Conservation (phyloP, 2,113 vertebrate genomes). For the Gasterosteus aculeatus region DNA sequence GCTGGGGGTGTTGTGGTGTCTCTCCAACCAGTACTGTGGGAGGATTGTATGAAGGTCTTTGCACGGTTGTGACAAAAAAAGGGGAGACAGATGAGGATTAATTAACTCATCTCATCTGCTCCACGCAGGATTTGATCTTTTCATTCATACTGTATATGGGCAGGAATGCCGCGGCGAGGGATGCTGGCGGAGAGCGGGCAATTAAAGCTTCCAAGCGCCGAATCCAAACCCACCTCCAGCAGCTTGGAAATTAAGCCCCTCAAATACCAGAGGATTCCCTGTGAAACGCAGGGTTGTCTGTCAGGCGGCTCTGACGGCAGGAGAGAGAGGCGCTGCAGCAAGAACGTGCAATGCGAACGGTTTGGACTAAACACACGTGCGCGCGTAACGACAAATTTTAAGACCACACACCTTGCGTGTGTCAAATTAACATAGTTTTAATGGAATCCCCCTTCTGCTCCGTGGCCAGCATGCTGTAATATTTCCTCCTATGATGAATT, state of each 20-base stretch:
- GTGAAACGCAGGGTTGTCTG: constrained; percentile 58
- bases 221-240: constrained; percentile 68
- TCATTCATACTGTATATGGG: constrained; percentile 44
- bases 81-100: constrained; percentile 18
- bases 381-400: constrained; percentile 20
- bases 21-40: neutral
- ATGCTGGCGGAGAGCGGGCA: constrained; percentile 46
- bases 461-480: constrained; percentile 30
- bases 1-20: neutral
- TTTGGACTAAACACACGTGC: constrained; percentile 32
- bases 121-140: constrained; percentile 40
- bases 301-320: constrained; percentile 35
- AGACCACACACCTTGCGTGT: constrained; percentile 5
- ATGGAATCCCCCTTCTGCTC: constrained; percentile 21
- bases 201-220: constrained; percentile 61
- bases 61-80: constrained; percentile 33
- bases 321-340: constrained; percentile 45
- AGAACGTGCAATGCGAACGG: constrained; percentile 31
- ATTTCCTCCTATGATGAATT: constrained; percentile 47
- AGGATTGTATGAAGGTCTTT: neutral
- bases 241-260: constrained; percentile 71
- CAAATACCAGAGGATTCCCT: constrained; percentile 62
- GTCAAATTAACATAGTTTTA: constrained; percentile 37
- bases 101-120: constrained; percentile 36
- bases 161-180: constrained; percentile 52